Conservation (phyloP, 2,888 invertebrate species). For the Elegia similella region DNA sequence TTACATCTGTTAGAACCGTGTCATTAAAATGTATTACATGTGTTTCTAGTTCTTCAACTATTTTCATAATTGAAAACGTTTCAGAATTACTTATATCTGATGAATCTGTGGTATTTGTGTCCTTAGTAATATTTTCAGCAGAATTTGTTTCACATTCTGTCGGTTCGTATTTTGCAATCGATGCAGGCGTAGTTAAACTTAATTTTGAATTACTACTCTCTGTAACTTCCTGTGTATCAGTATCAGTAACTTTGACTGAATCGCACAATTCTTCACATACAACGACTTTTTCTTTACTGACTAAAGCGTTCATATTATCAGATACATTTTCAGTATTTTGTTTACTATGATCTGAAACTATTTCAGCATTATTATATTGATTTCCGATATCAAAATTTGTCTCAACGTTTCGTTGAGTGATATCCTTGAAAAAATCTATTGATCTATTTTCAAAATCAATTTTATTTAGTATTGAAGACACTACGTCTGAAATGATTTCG, state of each 20-base stretch:
- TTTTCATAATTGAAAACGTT: conserved; percentile 59
- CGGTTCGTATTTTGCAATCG: not conserved
- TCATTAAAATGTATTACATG: conserved; percentile 41
- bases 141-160: not conserved
- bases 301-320: not conserved
- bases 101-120: not conserved
- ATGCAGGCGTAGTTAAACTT: not conserved
- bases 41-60: conserved; percentile 55
- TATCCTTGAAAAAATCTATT: conserved; percentile 16
- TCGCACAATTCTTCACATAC: not conserved
- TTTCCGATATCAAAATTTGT: conserved; percentile 23
- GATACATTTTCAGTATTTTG: no score
- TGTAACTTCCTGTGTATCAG: conserved; percentile 16
- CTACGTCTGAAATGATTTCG: conserved; percentile 57
- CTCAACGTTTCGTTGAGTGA: conserved; percentile 18
- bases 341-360: not conserved
- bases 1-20: conserved; percentile 50
- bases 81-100: conserved; percentile 16
- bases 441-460: conserved; percentile 37
- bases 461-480: conserved; percentile 46
- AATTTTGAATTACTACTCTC: conserved; percentile 2
- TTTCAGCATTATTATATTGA: conserved; percentile 2
- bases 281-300: not conserved
- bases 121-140: not conserved
- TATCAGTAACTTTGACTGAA: conserved; percentile 8